Base-by-base conservation (phyloP, 2,888 invertebrate genomes). In the Myopa tessellatipennis region DNA sequence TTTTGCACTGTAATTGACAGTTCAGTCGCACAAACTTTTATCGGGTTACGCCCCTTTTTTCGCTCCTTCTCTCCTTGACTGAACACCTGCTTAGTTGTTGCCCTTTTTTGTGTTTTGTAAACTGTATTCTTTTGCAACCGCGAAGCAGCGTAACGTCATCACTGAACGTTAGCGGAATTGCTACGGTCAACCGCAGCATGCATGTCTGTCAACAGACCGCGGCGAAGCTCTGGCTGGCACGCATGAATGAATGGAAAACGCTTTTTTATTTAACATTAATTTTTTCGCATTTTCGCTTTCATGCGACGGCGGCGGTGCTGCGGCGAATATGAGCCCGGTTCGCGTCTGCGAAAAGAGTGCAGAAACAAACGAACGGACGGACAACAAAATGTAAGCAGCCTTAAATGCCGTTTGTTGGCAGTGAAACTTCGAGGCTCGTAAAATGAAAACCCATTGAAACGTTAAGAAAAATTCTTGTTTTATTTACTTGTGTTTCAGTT, bases 1-100 rank as follows among this genome's bases (percentile, higher is more conserved):
- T 80, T 82, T 71, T 81, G 79, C 79, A 80, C 82, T 79, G 82
- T 80, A 82, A 81, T 81, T 83, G 85, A 83, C 83, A 83, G 79
- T 78, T 82, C 83, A 83, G 79, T 77, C 81, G 77, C 77, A 79
- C 79, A 73, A 78, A 81, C 82, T 82, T 82, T 82, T 84, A 81
- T 83, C 82, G 82, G 45, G 84, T 83, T 82, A 82, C 80, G 82
- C 79, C 82, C 82, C 26, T 34, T 34, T 14, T 16, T 36, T 5
- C 1, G 7, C 26, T 14, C 8, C 38, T 65, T 14, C 8, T 0
- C 1, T 34, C 38, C 36, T 14, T 65, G 40, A 4, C 34, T 65
- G 26, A 26, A 26, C 26, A 26, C 26, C 26, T 26, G 26, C 26
- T 26, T 26, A 26, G 26, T 26, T 26, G 26, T 26, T 26, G 14